phyloP scores from a whole-genome alignment of 1,140 invertebrate species.

The Atta texana region DNA sequence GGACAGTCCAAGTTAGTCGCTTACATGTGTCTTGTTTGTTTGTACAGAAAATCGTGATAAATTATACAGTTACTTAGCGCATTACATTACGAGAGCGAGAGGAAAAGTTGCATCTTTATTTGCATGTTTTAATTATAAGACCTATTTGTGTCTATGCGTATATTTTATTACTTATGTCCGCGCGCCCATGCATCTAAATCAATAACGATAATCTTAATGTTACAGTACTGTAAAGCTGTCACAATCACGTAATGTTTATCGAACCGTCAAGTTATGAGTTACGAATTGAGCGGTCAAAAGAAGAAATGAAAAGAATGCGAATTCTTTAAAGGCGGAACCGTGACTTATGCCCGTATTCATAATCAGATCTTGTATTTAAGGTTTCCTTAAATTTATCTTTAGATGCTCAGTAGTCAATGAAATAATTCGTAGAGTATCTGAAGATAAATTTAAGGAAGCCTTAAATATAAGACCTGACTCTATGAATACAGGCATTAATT shows the following conservation, averaged over 20 bases:
- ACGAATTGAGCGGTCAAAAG: not conserved
- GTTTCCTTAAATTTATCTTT: too few relatives aligned
- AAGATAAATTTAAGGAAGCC: too few relatives aligned
- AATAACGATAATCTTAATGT: constrained; percentile 30
- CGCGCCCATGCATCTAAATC: constrained; percentile 33
- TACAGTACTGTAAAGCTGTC: constrained; percentile 11
- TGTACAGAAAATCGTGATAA: not conserved
- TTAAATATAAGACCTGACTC: too few relatives aligned
- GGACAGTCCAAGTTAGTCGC: not conserved
- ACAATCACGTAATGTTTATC: constrained; percentile 48
- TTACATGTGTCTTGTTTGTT: not conserved
- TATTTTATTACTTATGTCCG: not conserved
- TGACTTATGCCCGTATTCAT: too few relatives aligned
- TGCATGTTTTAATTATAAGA: not conserved
- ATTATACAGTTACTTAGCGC: not conserved
- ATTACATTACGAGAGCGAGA: constrained; percentile 10
- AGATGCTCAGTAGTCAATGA: too few relatives aligned
- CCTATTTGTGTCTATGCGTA: not conserved
- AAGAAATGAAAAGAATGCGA: not conserved
- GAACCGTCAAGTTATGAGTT: not conserved
- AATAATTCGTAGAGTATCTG: too few relatives aligned
- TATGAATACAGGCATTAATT: too few relatives aligned
- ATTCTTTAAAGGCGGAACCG: not conserved
- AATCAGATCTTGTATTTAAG: too few relatives aligned
- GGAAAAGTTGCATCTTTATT: not conserved